These are phyloP conservation scores for Schizopygopsis pylzovi DNA, from an alignment of 2,797 vertebrate genomes.

Conservation along the genomic window DNA sequence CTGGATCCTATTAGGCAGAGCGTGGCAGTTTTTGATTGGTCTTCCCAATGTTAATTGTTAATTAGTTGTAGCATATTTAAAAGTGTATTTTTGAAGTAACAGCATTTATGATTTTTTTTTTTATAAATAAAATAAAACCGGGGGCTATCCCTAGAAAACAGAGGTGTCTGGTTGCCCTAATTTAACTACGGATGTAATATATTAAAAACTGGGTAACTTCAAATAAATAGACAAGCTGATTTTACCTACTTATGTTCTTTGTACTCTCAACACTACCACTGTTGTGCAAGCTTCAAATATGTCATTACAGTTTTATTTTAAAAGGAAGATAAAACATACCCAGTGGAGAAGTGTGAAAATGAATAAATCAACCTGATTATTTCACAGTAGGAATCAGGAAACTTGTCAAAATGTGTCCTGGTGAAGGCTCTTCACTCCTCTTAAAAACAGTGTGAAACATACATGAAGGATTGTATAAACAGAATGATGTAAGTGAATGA, in stretches of 20 bases:
- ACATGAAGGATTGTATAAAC: neutral
- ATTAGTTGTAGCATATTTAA: neutral
- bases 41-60: neutral
- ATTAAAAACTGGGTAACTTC: neutral
- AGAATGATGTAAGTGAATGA: neutral
- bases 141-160: neutral
- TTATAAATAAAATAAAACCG: neutral
- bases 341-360: constrained; percentile 36
- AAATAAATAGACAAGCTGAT: neutral
- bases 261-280: neutral
- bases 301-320: constrained; percentile 38
- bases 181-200: neutral
- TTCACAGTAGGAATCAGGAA: constrained; percentile 37
- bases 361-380: constrained; percentile 50
- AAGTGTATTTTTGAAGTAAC: neutral
- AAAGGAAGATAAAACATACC: neutral
- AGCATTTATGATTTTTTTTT: no score
- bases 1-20: neutral
- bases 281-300: constrained; percentile 54
- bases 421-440: constrained; percentile 45
- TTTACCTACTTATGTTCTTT: neutral
- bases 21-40: neutral
- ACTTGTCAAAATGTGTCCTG: constrained; percentile 48
- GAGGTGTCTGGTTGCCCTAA: neutral
- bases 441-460: constrained; percentile 38